A percentile compares a stretch with the other conserved stretches of the same genome.
Evolutionary conservation across 2,888 invertebrate species (phyloP).

Genomic region (Orthosia gracilis): DNA sequence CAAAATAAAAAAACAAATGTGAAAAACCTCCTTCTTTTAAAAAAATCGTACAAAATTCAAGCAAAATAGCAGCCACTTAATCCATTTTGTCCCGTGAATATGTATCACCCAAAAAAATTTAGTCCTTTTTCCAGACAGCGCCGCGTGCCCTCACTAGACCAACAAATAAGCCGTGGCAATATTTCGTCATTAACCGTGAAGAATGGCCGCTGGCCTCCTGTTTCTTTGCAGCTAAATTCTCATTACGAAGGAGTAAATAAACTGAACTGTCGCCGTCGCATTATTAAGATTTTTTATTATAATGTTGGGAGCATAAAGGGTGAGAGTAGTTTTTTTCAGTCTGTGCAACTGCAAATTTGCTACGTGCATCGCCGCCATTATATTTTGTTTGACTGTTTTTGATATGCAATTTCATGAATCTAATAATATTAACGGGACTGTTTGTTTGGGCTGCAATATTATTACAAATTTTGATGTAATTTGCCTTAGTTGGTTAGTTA

Average conservation of each 20-base stretch:
- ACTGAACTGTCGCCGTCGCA: slow-evolving; percentile 32
- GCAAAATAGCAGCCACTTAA: not conserved
- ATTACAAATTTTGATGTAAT: too few species aligned
- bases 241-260: slow-evolving; percentile 63
- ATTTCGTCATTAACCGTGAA: slow-evolving; percentile 73
- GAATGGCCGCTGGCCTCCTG: slow-evolving; percentile 55
- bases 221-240: slow-evolving; percentile 63
- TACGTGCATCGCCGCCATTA: slow-evolving; percentile 2
- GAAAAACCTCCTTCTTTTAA: not conserved
- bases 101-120: not conserved
- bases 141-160: slow-evolving; percentile 19
- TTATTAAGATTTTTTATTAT: slow-evolving; percentile 53
- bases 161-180: slow-evolving; percentile 69
- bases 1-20: too few species aligned
- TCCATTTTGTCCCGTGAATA: not conserved
- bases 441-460: too few species aligned
- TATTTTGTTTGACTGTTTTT: not conserved
- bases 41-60: not conserved
- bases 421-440: not conserved
- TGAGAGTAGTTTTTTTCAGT: slow-evolving; percentile 27
- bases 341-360: not conserved
- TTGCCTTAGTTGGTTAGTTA: too few species aligned
- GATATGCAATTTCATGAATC: not conserved
- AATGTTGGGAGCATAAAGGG: slow-evolving; percentile 15
- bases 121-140: slow-evolving; percentile 9